Evolutionary conservation across 2,113 vertebrate genomes (phyloP).

Genomic region (Phrynocephalus versicolor): DNA sequence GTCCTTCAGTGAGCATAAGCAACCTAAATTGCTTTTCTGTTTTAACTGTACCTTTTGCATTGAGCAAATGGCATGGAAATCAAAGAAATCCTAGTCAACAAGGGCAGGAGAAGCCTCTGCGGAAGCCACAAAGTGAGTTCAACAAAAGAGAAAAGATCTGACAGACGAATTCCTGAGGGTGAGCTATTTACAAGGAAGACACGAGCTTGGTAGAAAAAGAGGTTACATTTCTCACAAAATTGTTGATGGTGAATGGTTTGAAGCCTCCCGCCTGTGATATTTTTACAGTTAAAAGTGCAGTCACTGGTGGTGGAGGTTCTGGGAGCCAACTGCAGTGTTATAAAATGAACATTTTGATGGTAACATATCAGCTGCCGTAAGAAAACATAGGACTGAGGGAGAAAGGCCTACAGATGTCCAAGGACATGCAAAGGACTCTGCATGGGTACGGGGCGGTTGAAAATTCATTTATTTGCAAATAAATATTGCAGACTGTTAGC

Average conservation of each 20-base stretch:
- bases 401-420: neutral
- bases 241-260: slow-evolving; percentile 9
- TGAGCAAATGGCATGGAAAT: slow-evolving; percentile 29
- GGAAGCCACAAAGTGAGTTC: neutral
- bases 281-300: slow-evolving; percentile 26
- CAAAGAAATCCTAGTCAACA: slow-evolving; percentile 30
- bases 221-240: slow-evolving; percentile 31
- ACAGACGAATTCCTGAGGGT: slow-evolving; percentile 16
- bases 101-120: neutral
- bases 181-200: slow-evolving; percentile 37
- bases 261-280: slow-evolving; percentile 7
- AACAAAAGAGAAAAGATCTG: slow-evolving; percentile 18
- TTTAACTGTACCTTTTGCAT: neutral
- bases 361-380: neutral
- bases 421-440: neutral
- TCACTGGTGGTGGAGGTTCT: neutral
- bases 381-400: neutral
- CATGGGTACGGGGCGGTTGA: neutral
- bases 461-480: neutral
- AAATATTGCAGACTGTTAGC: neutral
- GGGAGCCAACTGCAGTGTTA: neutral
- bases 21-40: slow-evolving; percentile 14
- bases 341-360: neutral
- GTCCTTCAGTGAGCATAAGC: slow-evolving; percentile 17
- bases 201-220: neutral